Base-by-base conservation (phyloP, 2,797 vertebrate genomes). In the Gobio occitaniae region DNA sequence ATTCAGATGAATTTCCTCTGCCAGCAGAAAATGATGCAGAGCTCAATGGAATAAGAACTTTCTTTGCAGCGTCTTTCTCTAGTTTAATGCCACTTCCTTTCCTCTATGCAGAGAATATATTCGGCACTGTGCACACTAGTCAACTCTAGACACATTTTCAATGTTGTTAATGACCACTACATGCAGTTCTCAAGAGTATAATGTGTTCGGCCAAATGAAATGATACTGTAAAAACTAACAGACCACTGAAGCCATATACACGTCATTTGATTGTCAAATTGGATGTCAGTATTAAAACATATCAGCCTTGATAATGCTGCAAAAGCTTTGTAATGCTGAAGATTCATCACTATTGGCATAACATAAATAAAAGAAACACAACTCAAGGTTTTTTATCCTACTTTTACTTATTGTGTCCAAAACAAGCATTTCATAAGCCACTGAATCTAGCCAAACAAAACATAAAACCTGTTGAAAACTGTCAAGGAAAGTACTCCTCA, bases 221-320 rank as follows among this genome's bases (percentile, higher is more conserved):
- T n/a, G 8, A 71, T 13, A 41, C 9, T n/a, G 48, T 52, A 47
- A 75, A 19, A 19, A 70, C 47, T 52, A 72, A 79, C 19, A 59
- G 50, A 70, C 74, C 74, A 47, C 78, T 81, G 36, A 74, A 85
- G 61, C 71, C 68, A 75, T 72, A 80, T 72, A 66, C 6, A 3
- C 77, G 29, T 65, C 66, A 59, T 76, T 52, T 41, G 36, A 75
- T 92, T 92, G 93, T 94, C 92, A 92, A 81, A 95, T 94, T 93
- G 90, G 92, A 93, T 93, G 89, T 94, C 88, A 78, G 85, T 90
- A 89, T 89, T 86, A 84, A 88, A 92, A 92, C 93, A 95, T 94
- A 94, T 95, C 94, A 93, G 93, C 89, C 91, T 89, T 89, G 86
- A 90, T 86, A 91, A 94, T 94, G 92, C 94, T 94, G 94, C 93